These are phyloP conservation scores for Pyrgus malvae DNA, from an alignment of 2,888 invertebrate genomes.

Conservation along the genomic window DNA sequence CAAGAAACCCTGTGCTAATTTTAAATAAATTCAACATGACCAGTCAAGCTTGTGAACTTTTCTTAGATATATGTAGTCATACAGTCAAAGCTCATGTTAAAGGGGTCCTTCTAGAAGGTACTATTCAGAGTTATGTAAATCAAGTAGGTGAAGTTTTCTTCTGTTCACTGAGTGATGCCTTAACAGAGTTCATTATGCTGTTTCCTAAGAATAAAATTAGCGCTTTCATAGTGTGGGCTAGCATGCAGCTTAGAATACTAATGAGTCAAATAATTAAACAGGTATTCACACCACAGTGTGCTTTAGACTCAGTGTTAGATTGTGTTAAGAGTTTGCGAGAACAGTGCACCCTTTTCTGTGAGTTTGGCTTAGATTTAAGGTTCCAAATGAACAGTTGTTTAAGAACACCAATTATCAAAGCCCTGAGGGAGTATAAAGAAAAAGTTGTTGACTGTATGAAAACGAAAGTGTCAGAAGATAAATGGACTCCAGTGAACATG, in stretches of 20 bases:
- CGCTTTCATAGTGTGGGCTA: slow-evolving; percentile 94
- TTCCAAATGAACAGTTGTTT: slow-evolving; percentile 95
- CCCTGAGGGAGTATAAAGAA: slow-evolving; percentile 89
- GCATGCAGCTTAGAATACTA: slow-evolving; percentile 89
- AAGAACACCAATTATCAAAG: slow-evolving; percentile 87
- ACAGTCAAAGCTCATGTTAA: slow-evolving; percentile 91
- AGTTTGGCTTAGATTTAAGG: slow-evolving; percentile 93
- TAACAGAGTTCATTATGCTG: slow-evolving; percentile 83
- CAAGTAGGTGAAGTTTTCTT: slow-evolving; percentile 93
- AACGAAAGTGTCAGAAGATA: slow-evolving; percentile 88
- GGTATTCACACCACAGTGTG: slow-evolving; percentile 94
- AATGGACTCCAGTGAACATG: slow-evolving; percentile 92
- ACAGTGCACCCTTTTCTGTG: slow-evolving; percentile 84
- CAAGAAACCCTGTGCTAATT: slow-evolving; percentile 91
- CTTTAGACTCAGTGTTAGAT: slow-evolving; percentile 91
- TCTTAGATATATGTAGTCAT: slow-evolving; percentile 90
- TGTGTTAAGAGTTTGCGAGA: slow-evolving; percentile 91
- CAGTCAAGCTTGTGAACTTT: slow-evolving; percentile 90
- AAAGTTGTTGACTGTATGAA: slow-evolving; percentile 92
- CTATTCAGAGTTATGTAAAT: slow-evolving; percentile 89
- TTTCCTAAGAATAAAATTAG: slow-evolving; percentile 87
- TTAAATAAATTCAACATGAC: slow-evolving; percentile 88
- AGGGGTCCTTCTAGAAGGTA: slow-evolving; percentile 90
- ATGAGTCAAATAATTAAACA: slow-evolving; percentile 92
- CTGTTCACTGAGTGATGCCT: slow-evolving; percentile 88